Conservation (phyloP, 1,140 invertebrate species). For the Mizuhopecten yessoensis region DNA sequence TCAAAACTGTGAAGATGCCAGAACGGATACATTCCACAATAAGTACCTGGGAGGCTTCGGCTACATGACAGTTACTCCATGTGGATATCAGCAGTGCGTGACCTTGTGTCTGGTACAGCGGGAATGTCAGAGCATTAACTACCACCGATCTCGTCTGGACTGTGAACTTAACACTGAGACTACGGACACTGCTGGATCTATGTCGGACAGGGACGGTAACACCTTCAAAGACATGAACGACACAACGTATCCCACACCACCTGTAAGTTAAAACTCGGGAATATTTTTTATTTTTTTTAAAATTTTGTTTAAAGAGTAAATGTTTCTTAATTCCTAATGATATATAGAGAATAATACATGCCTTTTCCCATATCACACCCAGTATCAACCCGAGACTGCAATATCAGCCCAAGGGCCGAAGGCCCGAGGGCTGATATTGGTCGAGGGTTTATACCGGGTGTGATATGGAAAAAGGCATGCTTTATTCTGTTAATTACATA, state of each 20-base stretch:
- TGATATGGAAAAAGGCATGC: too few relatives aligned
- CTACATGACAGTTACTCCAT: not conserved
- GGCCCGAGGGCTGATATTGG: too few relatives aligned
- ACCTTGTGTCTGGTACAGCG: not conserved
- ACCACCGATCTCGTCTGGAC: not conserved
- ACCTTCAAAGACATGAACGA: not conserved
- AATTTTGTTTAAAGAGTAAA: too few relatives aligned
- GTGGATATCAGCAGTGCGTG: not conserved
- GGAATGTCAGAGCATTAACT: not conserved
- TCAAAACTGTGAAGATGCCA: not conserved
- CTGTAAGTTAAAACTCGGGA: not conserved
- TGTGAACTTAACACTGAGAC: constrained; percentile 4
- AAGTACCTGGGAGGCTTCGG: not conserved
- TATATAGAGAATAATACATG: too few relatives aligned
- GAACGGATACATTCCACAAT: not conserved
- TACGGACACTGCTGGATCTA: not conserved
- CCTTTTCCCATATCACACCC: too few relatives aligned
- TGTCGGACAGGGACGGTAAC: not conserved
- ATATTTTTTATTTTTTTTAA: too few relatives aligned
- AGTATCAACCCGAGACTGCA: too few relatives aligned
- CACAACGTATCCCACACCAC: not conserved
- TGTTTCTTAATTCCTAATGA: too few relatives aligned
- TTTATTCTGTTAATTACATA: too few relatives aligned
- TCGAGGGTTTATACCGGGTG: too few relatives aligned
- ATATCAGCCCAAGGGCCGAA: too few relatives aligned